Conservation (phyloP, 2,888 invertebrate species). For the Argyresthia goedartella region DNA sequence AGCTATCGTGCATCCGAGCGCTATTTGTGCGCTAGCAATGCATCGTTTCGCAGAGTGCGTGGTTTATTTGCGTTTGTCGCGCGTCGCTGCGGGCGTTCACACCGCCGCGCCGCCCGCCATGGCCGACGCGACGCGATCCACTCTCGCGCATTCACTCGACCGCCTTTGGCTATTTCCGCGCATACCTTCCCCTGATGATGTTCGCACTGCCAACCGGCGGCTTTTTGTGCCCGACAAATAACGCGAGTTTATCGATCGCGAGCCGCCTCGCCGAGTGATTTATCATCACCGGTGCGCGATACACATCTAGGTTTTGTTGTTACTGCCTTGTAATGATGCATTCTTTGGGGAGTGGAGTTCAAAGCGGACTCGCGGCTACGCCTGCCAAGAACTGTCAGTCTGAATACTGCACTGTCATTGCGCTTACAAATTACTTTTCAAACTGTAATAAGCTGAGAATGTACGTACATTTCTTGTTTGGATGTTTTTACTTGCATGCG, state of each 20-base stretch:
- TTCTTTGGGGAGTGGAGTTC: constrained; percentile 1
- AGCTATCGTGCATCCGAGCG: background rate
- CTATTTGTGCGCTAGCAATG: background rate
- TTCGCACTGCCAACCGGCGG: constrained; percentile 3
- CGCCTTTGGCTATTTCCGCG: constrained; percentile 24
- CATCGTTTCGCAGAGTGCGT: background rate
- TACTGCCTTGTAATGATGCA: background rate
- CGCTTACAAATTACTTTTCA: background rate
- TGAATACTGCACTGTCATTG: background rate
- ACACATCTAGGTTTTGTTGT: background rate
- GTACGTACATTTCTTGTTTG: too few species aligned
- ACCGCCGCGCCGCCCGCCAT: too few species aligned
- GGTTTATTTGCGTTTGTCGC: constrained; percentile 59
- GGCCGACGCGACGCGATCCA: constrained; percentile 6
- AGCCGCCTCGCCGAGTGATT: constrained; percentile 17
- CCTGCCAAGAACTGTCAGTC: background rate
- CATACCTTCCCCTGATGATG: constrained; percentile 4
- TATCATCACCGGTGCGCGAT: constrained; percentile 24
- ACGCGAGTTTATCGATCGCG: constrained; percentile 20
- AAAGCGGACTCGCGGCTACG: background rate
- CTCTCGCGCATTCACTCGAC: background rate
- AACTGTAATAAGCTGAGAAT: background rate
- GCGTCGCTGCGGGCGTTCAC: constrained; percentile 59
- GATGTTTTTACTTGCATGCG: too few species aligned
- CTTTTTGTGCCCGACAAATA: constrained; percentile 15